Conservation (phyloP, 2,888 invertebrate species). For the Scrobipalpa costella region DNA sequence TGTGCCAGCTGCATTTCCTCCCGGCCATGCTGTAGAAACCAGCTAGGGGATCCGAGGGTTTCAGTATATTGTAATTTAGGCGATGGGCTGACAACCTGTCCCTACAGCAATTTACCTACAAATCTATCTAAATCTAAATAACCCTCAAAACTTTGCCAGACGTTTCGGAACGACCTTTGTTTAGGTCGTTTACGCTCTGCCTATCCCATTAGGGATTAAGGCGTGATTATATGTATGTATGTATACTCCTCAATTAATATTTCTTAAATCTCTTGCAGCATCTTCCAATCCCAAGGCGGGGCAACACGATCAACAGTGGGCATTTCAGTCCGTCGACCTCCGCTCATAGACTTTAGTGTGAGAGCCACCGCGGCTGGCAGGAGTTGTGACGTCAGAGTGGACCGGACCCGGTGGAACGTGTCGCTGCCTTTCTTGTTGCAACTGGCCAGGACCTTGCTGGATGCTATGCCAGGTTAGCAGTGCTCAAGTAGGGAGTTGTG, state of each 20-base stretch:
- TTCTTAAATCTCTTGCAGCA: conserved; percentile 60
- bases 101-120: no score
- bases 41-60: no score
- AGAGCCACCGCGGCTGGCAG: conserved; percentile 51
- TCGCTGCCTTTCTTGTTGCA: conserved; percentile 86
- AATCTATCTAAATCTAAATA: no score
- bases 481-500: not conserved
- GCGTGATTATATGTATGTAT: no score
- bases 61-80: no score
- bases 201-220: no score
- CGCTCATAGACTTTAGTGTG: conserved; percentile 81
- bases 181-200: no score
- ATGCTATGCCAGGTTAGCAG: conserved; percentile 80
- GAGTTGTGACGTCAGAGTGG: conserved; percentile 46
- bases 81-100: no score
- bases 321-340: conserved; percentile 84
- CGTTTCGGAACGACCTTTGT: no score
- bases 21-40: no score
- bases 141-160: no score
- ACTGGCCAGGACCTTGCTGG: conserved; percentile 82
- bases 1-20: no score
- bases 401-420: conserved; percentile 86
- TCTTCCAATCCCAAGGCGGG: conserved; percentile 84
- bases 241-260: not conserved
- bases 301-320: conserved; percentile 79